phyloP scores from a whole-genome alignment of 92 coral and sea anemone species.

The Phenganax subtilis region DNA sequence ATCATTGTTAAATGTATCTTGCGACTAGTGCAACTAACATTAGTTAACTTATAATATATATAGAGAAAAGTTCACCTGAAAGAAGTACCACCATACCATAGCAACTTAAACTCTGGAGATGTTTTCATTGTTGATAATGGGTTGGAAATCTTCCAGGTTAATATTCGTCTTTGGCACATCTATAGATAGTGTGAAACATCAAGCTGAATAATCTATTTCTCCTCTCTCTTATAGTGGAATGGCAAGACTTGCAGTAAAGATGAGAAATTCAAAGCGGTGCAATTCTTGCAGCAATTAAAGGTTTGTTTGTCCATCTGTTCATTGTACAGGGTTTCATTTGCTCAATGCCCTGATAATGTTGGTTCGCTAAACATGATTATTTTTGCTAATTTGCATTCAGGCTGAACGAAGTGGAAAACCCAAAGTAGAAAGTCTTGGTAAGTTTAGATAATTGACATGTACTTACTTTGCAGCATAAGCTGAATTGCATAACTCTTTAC shows the following conservation, averaged over 20 bases:
- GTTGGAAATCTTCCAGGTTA: conserved; percentile 31
- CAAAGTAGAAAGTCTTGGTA: conserved; percentile 55
- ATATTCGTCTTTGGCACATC: not conserved
- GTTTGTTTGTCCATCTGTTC: not conserved
- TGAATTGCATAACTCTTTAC: no score
- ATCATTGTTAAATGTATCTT: no score
- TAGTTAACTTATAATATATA: not conserved
- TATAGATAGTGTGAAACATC: not conserved
- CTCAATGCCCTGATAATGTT: not conserved
- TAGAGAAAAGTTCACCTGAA: not conserved
- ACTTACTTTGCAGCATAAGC: no score
- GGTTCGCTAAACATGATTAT: not conserved
- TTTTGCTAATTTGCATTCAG: conserved; percentile 22
- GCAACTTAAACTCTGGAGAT: conserved; percentile 23
- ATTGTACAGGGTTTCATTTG: not conserved
- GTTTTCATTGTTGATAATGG: conserved; percentile 35
- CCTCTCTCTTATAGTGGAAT: conserved; percentile 37
- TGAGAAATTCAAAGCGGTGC: conserved; percentile 51
- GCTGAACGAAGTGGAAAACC: conserved; percentile 65
- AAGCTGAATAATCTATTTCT: not conserved
- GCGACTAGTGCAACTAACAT: not conserved
- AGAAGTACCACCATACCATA: conserved; percentile 24
- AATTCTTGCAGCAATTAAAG: conserved; percentile 36
- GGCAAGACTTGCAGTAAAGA: conserved; percentile 45
- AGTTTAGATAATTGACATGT: not conserved